Conservation (phyloP, 2,888 invertebrate species). For the Apamea epomidion region DNA sequence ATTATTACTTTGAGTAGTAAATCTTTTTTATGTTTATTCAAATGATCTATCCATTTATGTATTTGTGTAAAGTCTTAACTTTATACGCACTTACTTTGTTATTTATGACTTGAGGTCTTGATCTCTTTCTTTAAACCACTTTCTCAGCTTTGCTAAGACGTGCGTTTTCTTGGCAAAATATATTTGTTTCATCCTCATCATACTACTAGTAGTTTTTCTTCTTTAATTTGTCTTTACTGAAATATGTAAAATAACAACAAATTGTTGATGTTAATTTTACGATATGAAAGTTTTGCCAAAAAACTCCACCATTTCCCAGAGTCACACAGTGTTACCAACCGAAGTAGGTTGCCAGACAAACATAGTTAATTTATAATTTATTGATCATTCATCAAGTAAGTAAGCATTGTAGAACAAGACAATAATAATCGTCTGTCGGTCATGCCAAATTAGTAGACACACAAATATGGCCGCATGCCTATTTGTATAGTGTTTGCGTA, state of each 20-base stretch:
- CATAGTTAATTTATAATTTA: slow-evolving; percentile 62
- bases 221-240: neutral
- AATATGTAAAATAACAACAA: neutral
- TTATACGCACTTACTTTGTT: slow-evolving; percentile 8
- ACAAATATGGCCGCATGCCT: slow-evolving; percentile 69
- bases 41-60: slow-evolving; percentile 21
- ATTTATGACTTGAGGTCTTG: slow-evolving; percentile 15
- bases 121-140: neutral
- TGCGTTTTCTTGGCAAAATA: neutral
- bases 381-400: slow-evolving; percentile 69
- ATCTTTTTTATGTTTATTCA: slow-evolving; percentile 27
- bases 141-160: neutral
- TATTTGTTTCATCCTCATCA: neutral
- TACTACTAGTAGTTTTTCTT: too few relatives aligned
- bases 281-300: neutral
- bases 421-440: slow-evolving; percentile 75
- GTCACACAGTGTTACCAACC: slow-evolving; percentile 1
- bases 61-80: slow-evolving; percentile 23
- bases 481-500: slow-evolving; percentile 66
- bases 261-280: neutral
- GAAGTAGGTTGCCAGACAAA: slow-evolving; percentile 14
- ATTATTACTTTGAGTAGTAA: slow-evolving; percentile 20
- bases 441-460: slow-evolving; percentile 77
- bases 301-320: neutral
- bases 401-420: slow-evolving; percentile 72